phyloP scores from a whole-genome alignment of 2,113 vertebrate genomes.

The Vicugna pacos region DNA sequence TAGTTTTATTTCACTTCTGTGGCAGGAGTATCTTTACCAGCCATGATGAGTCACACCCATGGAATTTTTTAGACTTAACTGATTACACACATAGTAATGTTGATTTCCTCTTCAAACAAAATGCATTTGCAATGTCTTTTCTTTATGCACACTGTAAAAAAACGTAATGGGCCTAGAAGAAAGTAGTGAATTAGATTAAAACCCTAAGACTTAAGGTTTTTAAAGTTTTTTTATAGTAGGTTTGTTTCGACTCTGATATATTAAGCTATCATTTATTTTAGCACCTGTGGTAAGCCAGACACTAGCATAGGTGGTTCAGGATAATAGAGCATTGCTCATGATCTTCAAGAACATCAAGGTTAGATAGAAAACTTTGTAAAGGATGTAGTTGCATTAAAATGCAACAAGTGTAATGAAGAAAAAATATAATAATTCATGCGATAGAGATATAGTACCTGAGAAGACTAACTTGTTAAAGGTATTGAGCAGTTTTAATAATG shows the following conservation, averaged over 20 bases:
- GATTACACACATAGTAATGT: neutral
- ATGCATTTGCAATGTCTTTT: neutral
- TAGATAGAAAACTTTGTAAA: neutral
- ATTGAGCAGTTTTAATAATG: neutral
- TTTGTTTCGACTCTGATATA: neutral
- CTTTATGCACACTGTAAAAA: neutral
- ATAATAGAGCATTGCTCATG: neutral
- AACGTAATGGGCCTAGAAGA: neutral
- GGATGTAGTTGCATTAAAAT: neutral
- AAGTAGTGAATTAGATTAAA: neutral
- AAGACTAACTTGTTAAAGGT: neutral
- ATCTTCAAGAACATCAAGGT: neutral
- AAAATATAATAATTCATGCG: neutral
- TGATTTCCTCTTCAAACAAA: constrained; percentile 34
- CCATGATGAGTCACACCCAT: neutral
- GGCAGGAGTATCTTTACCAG: neutral
- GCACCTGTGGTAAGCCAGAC: neutral
- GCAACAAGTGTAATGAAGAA: neutral
- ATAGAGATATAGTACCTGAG: neutral
- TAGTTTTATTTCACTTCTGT: neutral
- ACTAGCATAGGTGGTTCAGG: neutral
- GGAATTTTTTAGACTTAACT: neutral
- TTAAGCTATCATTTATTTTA: constrained; percentile 13
- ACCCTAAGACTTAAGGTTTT: neutral
- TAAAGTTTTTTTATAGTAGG: neutral